Evolutionary conservation across 2,797 vertebrate species (phyloP), one percentile per base, ranked within the genome.

Genomic region (Urosaurus nigricauda): DNA sequence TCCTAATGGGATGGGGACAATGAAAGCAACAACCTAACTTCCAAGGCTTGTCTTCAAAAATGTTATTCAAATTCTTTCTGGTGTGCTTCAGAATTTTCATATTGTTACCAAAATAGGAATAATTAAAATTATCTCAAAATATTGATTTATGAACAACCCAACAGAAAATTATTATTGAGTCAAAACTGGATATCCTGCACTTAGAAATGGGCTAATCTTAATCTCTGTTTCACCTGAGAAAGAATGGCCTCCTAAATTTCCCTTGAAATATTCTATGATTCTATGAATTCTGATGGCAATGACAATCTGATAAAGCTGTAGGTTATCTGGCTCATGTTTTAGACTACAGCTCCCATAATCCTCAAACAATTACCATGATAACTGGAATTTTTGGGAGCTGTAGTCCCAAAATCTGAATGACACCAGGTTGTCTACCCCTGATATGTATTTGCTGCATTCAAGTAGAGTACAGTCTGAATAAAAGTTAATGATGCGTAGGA

Each of bases 61-160:
- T 47, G 16, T 74, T 63, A 60, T 35, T 16, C 60, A 87, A 74
- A 82, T 73, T 60, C 56, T 32, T 87, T 85, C 60, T 43, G 71
- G 29, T 82, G 63, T 74, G 6, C 40, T 35, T 53, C 29, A 75
- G 63, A 65, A 75, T 83, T 58, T 37, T 83, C 80, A 83, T 19
- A 63, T 26, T 53, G 47, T 58, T 29, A 16, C 71, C 29, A 60
- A 60, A 58, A 40, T 32, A 86, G 13, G 32, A 43, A 60, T 35
- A 35, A 43, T 37, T 53, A 58, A 17, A 40, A 7, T 43, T 40
- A 43, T 35, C 51, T 32, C 14, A 80, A 47, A 56, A 71, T 79
- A 53, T 40, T 56, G 37, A n/a, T 26, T 53, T 84, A 12, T 17
- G 43, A 5, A 12, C 51, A 84, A 71, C 21, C 19, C 1, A 17